Percentiles rank a stretch among this genome's conserved stretches.
These are phyloP conservation scores for Ormyrus labotus DNA, from an alignment of 2,888 invertebrate species.

Conservation along the genomic window DNA sequence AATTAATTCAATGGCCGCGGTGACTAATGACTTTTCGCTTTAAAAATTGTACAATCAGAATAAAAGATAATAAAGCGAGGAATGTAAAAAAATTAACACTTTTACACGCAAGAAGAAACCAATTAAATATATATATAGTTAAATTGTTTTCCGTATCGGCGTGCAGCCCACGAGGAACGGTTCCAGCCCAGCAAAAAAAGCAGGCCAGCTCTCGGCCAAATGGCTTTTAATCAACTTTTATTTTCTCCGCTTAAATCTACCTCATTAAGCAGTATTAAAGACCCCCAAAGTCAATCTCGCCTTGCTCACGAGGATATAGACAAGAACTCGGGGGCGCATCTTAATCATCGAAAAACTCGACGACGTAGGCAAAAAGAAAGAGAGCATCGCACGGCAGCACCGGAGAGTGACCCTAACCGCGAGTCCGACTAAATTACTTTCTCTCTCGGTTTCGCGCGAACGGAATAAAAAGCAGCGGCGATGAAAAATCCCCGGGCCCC, in stretches of 20 bases:
- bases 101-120: no score
- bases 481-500: slow-evolving; percentile 36
- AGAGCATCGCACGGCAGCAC: background rate
- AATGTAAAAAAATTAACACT: no score
- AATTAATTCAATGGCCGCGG: no score
- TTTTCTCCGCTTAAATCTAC: no score
- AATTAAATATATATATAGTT: no score
- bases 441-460: slow-evolving; percentile 8
- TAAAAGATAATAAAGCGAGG: no score
- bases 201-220: background rate
- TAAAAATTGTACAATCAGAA: no score
- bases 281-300: background rate
- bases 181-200: no score
- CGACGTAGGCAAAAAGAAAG: background rate
- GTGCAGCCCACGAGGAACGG: no score
- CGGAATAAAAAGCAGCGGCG: slow-evolving; percentile 42
- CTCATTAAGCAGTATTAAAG: background rate
- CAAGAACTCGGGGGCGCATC: background rate
- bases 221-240: background rate
- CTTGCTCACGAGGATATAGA: background rate
- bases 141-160: no score
- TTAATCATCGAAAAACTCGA: slow-evolving; percentile 19
- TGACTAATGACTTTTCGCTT: no score
- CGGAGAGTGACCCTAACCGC: background rate
- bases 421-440: slow-evolving; percentile 41